These are phyloP conservation scores for Enteromius trimaculatus DNA, from an alignment of 2,797 vertebrate species.

Conservation along the genomic window DNA sequence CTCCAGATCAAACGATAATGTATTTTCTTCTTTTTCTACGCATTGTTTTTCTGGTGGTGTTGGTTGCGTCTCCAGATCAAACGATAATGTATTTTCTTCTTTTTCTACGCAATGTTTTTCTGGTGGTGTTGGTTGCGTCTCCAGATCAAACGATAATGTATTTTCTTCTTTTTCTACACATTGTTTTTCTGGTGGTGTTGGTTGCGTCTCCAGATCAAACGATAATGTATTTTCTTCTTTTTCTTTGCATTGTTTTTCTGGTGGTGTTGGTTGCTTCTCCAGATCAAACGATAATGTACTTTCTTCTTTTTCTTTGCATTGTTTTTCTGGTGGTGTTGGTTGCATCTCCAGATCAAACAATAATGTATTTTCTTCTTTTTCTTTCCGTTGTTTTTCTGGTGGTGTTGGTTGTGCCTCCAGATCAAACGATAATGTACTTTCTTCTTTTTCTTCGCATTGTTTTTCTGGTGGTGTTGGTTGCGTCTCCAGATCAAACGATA, in stretches of 20 bases:
- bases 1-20: constrained; percentile 33
- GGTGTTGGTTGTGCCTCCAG: constrained; percentile 10
- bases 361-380: constrained; percentile 1
- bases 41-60: background rate
- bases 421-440: constrained; percentile 17
- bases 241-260: constrained; percentile 19
- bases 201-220: constrained; percentile 16
- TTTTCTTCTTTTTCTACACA: constrained; percentile 13
- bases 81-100: background rate
- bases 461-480: constrained; percentile 15
- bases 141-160: constrained; percentile 29
- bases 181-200: constrained; percentile 20
- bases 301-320: background rate
- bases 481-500: constrained; percentile 19
- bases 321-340: constrained; percentile 17
- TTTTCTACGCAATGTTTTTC: constrained; percentile 20
- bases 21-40: constrained; percentile 16
- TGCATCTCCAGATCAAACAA: constrained; percentile 22
- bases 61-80: constrained; percentile 14
- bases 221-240: constrained; percentile 15
- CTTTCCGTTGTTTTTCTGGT: constrained; percentile 28
- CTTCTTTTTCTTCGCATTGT: constrained; percentile 23
- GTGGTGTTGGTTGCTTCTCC: constrained; percentile 4
- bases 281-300: constrained; percentile 25
- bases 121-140: constrained; percentile 5